A percentile compares a stretch with the other conserved stretches of the same genome.
Evolutionary conservation across 2,888 invertebrate species (phyloP).

Genomic region (Alloscopus bannaensis): DNA sequence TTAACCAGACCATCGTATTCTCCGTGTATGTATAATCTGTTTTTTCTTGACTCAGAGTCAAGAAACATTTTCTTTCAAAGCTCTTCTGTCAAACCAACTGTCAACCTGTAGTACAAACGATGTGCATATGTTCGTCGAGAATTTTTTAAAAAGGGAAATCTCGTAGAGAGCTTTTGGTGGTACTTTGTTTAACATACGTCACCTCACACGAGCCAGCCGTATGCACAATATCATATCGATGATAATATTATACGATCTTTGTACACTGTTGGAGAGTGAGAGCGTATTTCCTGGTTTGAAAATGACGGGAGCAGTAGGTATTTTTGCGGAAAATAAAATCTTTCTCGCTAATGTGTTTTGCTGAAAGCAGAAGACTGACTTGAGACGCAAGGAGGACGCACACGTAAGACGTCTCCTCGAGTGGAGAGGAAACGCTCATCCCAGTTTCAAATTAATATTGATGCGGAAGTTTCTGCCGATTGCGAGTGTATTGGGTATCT

Average conservation of each 20-base stretch:
- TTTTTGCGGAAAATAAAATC: conserved; percentile 41
- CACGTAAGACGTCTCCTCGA: too few species aligned
- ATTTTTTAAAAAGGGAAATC: conserved; percentile 27
- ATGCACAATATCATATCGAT: too few species aligned
- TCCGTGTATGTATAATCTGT: too few species aligned
- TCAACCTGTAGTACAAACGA: conserved; percentile 59
- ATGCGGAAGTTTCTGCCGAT: conserved; percentile 42
- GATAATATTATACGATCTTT: too few species aligned
- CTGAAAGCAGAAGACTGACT: conserved; percentile 21
- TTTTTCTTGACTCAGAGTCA: conserved; percentile 59
- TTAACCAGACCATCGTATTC: too few species aligned
- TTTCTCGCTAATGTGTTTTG: conserved; percentile 53
- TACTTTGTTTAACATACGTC: too few species aligned
- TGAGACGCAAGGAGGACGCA: conserved; percentile 1
- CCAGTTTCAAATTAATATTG: conserved; percentile 45
- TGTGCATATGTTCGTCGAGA: conserved; percentile 48
- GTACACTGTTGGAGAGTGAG: neutral
- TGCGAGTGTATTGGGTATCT: too few species aligned
- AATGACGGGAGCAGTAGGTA: conserved; percentile 22
- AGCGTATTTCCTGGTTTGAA: conserved; percentile 52
- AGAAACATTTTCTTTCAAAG: conserved; percentile 56
- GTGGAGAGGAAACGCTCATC: too few species aligned
- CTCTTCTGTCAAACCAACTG: conserved; percentile 63
- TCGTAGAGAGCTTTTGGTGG: too few species aligned
- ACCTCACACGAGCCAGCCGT: too few species aligned